Percentiles rank a stretch among this genome's conserved stretches.
Conservation (phyloP, 2,797 vertebrate species). For the Gouania willdenowi region DNA sequence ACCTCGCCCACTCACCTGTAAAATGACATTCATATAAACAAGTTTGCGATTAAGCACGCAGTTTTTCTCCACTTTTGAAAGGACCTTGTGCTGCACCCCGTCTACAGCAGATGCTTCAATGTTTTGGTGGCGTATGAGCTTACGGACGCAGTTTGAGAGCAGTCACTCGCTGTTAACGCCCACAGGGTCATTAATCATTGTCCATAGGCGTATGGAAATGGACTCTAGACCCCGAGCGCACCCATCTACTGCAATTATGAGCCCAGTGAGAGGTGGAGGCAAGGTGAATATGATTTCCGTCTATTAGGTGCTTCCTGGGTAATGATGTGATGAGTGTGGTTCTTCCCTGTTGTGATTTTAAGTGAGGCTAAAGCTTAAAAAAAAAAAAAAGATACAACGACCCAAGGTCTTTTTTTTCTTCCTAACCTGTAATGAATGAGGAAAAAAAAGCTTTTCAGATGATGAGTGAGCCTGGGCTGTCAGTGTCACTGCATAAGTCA, state of each 20-base stretch:
- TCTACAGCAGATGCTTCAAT: constrained; percentile 12
- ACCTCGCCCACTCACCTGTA: neutral
- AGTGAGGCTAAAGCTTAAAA: constrained; percentile 37
- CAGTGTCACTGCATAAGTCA: constrained; percentile 13
- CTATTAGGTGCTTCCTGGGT: constrained; percentile 44
- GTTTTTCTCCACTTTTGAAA: constrained; percentile 21
- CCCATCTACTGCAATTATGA: constrained; percentile 73
- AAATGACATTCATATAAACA: neutral
- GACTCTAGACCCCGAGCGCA: constrained; percentile 57
- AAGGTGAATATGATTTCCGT: constrained; percentile 76
- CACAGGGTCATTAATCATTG: constrained; percentile 73
- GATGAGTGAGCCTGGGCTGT: constrained; percentile 9
- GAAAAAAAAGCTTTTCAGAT: constrained; percentile 27
- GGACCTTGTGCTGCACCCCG: constrained; percentile 22
- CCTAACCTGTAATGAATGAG: constrained; percentile 1
- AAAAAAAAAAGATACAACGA: too few relatives aligned
- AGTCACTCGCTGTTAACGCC: constrained; percentile 53
- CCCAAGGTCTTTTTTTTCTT: too few relatives aligned
- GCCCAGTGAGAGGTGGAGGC: constrained; percentile 65
- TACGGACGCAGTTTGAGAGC: constrained; percentile 36
- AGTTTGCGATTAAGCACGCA: neutral
- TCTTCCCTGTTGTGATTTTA: constrained; percentile 39
- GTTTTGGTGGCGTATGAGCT: constrained; percentile 38
- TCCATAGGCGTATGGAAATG: constrained; percentile 65
- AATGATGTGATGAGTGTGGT: constrained; percentile 39